Base-by-base conservation (phyloP, 2,888 invertebrate genomes). In the Leptinotarsa peninsularis region DNA sequence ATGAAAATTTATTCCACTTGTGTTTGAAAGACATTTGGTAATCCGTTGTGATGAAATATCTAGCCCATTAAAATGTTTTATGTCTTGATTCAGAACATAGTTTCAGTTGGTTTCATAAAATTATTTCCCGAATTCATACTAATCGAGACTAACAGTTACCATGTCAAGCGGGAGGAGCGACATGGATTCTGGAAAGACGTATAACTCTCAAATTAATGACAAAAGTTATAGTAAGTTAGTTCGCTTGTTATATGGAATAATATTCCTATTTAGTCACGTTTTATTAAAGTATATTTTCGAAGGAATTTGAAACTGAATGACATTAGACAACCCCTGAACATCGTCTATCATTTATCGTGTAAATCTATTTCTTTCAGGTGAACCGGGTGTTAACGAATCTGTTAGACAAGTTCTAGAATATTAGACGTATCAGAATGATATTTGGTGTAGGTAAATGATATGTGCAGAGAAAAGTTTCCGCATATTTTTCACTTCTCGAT, bases 161-260 rank as follows among this genome's bases (percentile, higher is more conserved):
- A 33, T 63, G 63, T 63, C 3, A 63, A 13, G 18, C 33, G n/a
- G 63, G n/a, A 63, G 43, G 63, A 63, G 63, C 43, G 3, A n/a
- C 27, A 63, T 43, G 27, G 7, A 33, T n/a, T n/a, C n/a, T 33
- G 33, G 52, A 52, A 52, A 52, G 63, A 63, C 63, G 18, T 63
- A 63, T 63, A 63, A 63, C 4, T 63, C 63, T 33, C 63, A 58
- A 58, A 15, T n/a, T 63, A 43, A 63, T 33, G 63, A 23, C 21
- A 60, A 60, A 60, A 60, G 60, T 60, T 60, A 5, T 21, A 15
- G 63, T 63, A n/a, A 33, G 63, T 63, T 63, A 43, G n/a, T 52
- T 63, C 14, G 63, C 33, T 33, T 63, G 43, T 33, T 23, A 63
- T 21, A 23, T 15, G 21, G 18, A 58, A 23, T 58, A 27, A 21